A percentile compares a stretch with the other conserved stretches of the same genome.
Conservation (phyloP, 2,113 vertebrate species). For the Rhegmatorhina hoffmannsi region DNA sequence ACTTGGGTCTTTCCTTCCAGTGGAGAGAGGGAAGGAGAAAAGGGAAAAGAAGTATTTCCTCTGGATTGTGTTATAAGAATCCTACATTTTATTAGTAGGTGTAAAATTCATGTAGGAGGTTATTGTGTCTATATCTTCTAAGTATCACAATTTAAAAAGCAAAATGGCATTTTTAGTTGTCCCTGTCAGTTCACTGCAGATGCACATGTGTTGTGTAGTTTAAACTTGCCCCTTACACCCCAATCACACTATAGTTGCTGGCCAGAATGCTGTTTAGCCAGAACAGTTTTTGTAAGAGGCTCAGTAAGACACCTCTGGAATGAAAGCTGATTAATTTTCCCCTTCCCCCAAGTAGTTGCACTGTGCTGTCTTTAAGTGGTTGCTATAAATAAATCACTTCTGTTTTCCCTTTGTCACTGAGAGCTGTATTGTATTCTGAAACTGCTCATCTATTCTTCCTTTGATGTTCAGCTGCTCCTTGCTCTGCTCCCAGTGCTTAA, state of each 20-base stretch:
- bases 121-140: neutral
- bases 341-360: conserved; percentile 64
- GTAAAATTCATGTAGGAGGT: neutral
- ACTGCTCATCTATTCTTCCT: conserved; percentile 55
- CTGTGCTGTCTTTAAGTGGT: conserved; percentile 72
- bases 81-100: neutral
- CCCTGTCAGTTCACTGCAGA: neutral
- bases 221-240: neutral
- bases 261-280: neutral
- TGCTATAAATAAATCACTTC: conserved; percentile 76
- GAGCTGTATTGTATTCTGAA: conserved; percentile 54
- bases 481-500: conserved; percentile 21
- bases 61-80: neutral
- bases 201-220: neutral
- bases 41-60: neutral
- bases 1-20: neutral
- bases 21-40: neutral
- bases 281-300: neutral
- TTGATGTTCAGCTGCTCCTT: conserved; percentile 62
- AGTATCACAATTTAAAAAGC: neutral
- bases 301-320: conserved; percentile 44
- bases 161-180: neutral
- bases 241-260: neutral
- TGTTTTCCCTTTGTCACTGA: conserved; percentile 70
- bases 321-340: conserved; percentile 50